Percentiles rank a stretch among this genome's conserved stretches.
phyloP scores from a whole-genome alignment of 2,888 invertebrate genomes.

The Plebejus argus region DNA sequence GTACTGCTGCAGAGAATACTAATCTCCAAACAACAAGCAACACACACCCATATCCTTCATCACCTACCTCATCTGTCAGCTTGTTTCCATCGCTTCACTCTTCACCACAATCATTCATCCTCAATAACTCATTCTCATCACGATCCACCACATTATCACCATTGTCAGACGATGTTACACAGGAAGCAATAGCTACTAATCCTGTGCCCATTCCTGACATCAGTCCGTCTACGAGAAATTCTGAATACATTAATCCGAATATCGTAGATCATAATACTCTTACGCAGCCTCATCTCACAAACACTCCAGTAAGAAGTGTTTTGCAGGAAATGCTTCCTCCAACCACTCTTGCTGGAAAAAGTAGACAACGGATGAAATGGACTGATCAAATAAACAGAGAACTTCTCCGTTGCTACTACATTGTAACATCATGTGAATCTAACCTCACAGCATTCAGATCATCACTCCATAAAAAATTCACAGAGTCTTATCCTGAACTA shows the following conservation, averaged over 20 bases:
- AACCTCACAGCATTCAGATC: no score
- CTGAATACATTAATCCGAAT: not conserved
- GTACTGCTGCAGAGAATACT: not conserved
- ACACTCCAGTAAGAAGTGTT: no score
- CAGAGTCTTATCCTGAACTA: no score
- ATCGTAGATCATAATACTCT: not conserved
- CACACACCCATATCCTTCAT: not conserved
- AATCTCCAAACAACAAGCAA: not conserved
- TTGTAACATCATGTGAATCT: no score
- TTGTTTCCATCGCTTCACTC: not conserved
- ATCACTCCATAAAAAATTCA: no score
- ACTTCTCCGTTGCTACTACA: no score
- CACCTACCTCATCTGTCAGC: not conserved
- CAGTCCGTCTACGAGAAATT: not conserved
- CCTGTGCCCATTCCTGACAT: not conserved
- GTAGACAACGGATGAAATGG: no score
- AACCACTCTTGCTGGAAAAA: no score
- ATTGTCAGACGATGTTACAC: not conserved
- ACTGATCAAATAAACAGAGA: no score
- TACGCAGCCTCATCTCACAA: no score
- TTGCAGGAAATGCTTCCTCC: no score
- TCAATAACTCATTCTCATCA: not conserved
- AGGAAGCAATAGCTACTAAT: not conserved
- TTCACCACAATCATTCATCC: not conserved
- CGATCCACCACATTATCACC: not conserved